Percentiles rank a stretch among this genome's conserved stretches.
phyloP scores from a whole-genome alignment of 2,888 invertebrate species.

The Mesorhabditis belari region DNA sequence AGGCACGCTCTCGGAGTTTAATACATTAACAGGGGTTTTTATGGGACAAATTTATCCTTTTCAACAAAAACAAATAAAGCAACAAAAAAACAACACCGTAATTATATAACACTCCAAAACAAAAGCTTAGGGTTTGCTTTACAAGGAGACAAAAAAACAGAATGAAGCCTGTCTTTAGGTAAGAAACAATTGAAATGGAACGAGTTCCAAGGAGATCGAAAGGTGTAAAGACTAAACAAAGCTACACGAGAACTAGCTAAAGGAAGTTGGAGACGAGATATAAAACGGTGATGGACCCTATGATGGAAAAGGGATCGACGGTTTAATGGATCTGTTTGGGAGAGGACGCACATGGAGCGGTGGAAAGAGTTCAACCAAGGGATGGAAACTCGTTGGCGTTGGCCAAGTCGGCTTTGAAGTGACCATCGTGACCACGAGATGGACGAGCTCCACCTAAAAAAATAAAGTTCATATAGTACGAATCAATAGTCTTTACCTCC shows the following conservation, averaged over 20 bases:
- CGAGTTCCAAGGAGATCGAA: not conserved
- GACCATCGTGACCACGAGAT: not conserved
- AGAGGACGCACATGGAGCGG: not conserved
- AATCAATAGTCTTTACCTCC: constrained; percentile 14
- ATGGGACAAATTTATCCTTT: not conserved
- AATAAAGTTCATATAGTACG: constrained; percentile 1
- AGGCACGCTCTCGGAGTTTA: too few species aligned
- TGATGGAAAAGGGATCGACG: not conserved
- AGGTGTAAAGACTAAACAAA: not conserved
- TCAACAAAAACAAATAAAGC: not conserved
- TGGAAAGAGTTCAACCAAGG: not conserved
- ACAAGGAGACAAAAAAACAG: not conserved
- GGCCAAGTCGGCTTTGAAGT: not conserved
- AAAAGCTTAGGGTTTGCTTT: not conserved
- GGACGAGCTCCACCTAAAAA: not conserved
- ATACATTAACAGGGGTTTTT: too few species aligned
- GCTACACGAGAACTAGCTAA: not conserved
- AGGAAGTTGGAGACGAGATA: not conserved
- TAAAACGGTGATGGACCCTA: not conserved
- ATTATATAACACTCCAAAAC: not conserved
- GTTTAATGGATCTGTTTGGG: not conserved
- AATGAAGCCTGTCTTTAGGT: not conserved
- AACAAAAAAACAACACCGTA: not conserved
- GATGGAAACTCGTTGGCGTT: not conserved
- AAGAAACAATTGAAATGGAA: not conserved